phyloP scores from a whole-genome alignment of 2,888 invertebrate species.

The Eristalis tenax region DNA sequence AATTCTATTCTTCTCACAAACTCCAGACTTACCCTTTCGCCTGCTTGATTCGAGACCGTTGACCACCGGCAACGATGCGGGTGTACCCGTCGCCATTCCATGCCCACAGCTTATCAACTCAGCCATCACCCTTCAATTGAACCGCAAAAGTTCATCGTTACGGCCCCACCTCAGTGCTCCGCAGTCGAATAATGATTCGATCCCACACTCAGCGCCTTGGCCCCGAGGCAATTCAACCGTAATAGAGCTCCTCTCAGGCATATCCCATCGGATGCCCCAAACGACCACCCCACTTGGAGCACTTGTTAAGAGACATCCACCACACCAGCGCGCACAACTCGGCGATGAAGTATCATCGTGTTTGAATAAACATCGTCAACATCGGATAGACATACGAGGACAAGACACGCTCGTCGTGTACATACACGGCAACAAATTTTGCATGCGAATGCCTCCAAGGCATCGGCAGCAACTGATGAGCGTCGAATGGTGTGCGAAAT shows the following conservation, averaged over 20 bases:
- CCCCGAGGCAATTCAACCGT: neutral
- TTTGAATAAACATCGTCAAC: slow-evolving; percentile 17
- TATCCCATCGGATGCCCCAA: neutral
- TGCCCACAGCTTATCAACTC: neutral
- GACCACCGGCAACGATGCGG: neutral
- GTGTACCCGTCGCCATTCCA: neutral
- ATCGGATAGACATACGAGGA: neutral
- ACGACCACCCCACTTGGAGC: neutral
- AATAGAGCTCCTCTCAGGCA: neutral
- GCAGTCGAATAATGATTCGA: neutral
- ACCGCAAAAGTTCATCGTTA: slow-evolving; percentile 7
- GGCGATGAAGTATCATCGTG: neutral
- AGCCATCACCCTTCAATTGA: slow-evolving; percentile 7
- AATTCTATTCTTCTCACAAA: too few species aligned
- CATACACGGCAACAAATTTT: slow-evolving; percentile 20
- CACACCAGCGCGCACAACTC: neutral
- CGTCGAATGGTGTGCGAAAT: slow-evolving; percentile 34
- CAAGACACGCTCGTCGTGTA: neutral
- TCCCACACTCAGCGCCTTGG: neutral
- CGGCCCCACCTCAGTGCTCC: neutral
- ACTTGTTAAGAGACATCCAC: neutral
- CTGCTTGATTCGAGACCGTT: neutral
- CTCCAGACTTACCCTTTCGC: neutral
- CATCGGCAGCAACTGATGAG: slow-evolving; percentile 15
- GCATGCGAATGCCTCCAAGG: slow-evolving; percentile 26